Evolutionary conservation across 2,113 vertebrate species (phyloP).

Genomic region (Anoura caudifer): DNA sequence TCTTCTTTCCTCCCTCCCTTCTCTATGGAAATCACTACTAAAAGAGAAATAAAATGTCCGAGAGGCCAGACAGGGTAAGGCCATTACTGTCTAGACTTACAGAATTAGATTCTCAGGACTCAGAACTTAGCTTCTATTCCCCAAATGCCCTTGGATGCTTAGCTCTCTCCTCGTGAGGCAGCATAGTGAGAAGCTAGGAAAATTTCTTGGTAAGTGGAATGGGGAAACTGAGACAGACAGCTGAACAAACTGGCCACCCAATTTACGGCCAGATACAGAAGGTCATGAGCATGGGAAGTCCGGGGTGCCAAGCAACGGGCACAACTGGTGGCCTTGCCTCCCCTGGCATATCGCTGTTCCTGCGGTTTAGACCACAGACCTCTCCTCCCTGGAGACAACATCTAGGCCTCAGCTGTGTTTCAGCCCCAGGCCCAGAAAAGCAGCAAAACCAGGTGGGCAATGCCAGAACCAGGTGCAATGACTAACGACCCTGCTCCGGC

Average conservation of each 20-base stretch:
- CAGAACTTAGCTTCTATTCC: not conserved
- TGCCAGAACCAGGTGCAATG: not conserved
- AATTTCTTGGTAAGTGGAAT: not conserved
- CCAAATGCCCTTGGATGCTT: rapidly evolving
- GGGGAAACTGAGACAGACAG: not conserved
- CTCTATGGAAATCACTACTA: not conserved
- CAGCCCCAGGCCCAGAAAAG: not conserved
- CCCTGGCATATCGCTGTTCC: not conserved
- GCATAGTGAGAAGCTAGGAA: not conserved
- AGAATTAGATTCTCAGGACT: not conserved
- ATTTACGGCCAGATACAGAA: not conserved
- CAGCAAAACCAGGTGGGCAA: not conserved
- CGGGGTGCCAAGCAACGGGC: not conserved
- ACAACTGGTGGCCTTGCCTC: not conserved
- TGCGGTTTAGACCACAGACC: not conserved
- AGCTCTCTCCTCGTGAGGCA: not conserved
- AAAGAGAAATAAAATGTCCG: not conserved
- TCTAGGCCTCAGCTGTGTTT: not conserved
- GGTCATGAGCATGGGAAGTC: not conserved
- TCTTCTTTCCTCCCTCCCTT: not conserved
- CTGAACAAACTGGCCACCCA: not conserved
- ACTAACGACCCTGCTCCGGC: not conserved
- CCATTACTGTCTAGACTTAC: not conserved
- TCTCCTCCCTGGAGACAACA: not conserved
- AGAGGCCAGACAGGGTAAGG: not conserved